Evolutionary conservation across 2,113 vertebrate species (phyloP).

Genomic region (Okapia johnstoni): DNA sequence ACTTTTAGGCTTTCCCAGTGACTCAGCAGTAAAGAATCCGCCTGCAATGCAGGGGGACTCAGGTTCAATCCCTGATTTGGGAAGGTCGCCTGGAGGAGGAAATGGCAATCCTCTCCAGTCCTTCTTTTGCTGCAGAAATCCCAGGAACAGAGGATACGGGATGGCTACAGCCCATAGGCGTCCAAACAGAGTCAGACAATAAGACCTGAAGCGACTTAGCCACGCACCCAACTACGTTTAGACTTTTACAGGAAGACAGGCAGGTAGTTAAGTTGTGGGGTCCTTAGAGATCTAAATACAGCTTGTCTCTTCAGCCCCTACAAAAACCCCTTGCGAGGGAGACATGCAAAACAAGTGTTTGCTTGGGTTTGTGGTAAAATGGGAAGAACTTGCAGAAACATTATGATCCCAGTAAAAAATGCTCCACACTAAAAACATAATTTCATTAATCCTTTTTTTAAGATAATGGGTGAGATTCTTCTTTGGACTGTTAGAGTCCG

Average conservation of each 20-base stretch:
- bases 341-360: neutral
- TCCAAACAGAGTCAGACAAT: neutral
- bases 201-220: neutral
- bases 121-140: neutral
- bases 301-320: neutral
- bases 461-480: slow-evolving; percentile 78
- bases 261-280: neutral
- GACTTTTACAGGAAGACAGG: neutral
- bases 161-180: neutral
- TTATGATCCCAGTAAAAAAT: neutral
- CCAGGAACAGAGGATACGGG: too few relatives aligned
- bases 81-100: neutral
- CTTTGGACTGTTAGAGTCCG: slow-evolving; percentile 78
- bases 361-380: neutral
- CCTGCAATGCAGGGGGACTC: neutral
- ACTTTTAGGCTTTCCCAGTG: neutral
- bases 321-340: neutral
- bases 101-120: neutral
- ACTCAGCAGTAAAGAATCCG: neutral
- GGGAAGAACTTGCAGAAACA: neutral
- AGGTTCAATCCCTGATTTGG: neutral
- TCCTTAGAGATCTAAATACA: neutral
- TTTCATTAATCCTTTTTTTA: neutral
- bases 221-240: neutral
- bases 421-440: neutral